phyloP scores from a whole-genome alignment of 2,113 vertebrate species.

The Natator depressus region DNA sequence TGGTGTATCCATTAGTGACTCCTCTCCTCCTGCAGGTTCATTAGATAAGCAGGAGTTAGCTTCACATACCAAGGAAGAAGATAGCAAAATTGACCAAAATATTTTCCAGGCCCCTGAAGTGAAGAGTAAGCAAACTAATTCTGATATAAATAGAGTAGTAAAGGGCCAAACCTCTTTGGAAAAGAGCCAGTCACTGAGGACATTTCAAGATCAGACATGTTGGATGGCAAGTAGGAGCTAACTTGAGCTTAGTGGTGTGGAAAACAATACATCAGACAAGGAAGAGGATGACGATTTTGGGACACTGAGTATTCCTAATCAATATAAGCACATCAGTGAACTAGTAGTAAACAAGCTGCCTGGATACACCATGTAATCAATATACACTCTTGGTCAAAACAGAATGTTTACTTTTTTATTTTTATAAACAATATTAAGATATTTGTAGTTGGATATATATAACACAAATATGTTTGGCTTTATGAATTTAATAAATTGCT shows the following conservation, averaged over 20 bases:
- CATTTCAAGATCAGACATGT: no score
- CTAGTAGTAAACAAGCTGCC: slow-evolving; percentile 88
- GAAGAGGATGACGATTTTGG: slow-evolving; percentile 71
- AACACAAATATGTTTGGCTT: background rate
- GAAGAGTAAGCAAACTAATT: slow-evolving; percentile 15
- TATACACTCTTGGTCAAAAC: slow-evolving; percentile 21
- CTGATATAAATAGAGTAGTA: slow-evolving; percentile 24
- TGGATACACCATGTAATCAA: slow-evolving; percentile 89
- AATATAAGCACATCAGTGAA: slow-evolving; percentile 87
- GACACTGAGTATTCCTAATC: slow-evolving; percentile 75
- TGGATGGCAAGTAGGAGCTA: no score
- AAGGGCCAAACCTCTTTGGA: slow-evolving; percentile 47
- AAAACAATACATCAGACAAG: slow-evolving; percentile 61
- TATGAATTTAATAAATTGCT: slow-evolving; percentile 38
- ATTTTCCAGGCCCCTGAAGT: background rate
- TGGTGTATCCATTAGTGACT: slow-evolving; percentile 31
- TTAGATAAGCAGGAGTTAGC: slow-evolving; percentile 10
- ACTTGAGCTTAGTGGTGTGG: slow-evolving; percentile 40
- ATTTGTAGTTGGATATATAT: background rate
- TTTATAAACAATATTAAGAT: background rate
- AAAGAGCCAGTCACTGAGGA: slow-evolving; percentile 57
- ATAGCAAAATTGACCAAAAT: background rate
- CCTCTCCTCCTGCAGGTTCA: background rate
- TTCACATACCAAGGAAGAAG: slow-evolving; percentile 1
- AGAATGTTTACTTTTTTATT: slow-evolving; percentile 2